Percentiles rank a stretch among this genome's conserved stretches.
These are phyloP conservation scores for Choloepus didactylus DNA, from an alignment of 2,797 vertebrate genomes.

Conservation along the genomic window DNA sequence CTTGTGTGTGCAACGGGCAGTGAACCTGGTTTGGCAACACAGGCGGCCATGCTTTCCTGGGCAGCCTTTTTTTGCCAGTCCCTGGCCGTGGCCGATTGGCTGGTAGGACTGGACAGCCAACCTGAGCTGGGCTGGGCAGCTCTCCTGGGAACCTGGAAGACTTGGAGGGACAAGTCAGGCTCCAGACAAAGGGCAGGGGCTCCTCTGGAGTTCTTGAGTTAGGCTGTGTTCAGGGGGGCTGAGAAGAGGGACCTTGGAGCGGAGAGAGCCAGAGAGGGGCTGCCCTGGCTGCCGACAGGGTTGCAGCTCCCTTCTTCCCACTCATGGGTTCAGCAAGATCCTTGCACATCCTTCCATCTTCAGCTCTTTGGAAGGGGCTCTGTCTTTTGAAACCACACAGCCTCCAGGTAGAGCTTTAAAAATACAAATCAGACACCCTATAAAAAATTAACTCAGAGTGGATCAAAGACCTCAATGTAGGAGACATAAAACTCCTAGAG, in stretches of 20 bases:
- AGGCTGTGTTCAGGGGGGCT: background rate
- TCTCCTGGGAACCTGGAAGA: background rate
- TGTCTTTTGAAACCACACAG: slow-evolving; percentile 40
- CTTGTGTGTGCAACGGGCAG: too few relatives aligned
- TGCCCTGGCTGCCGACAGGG: background rate
- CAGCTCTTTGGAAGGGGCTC: slow-evolving; percentile 18
- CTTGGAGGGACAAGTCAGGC: background rate
- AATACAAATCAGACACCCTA: slow-evolving; percentile 8
- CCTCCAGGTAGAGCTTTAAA: slow-evolving; percentile 23
- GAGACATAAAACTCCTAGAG: too few relatives aligned
- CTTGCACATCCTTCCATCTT: background rate
- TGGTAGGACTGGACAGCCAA: background rate
- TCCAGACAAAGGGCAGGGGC: background rate
- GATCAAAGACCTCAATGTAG: too few relatives aligned
- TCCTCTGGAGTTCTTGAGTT: background rate
- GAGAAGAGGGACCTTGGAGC: background rate
- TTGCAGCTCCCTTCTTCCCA: background rate
- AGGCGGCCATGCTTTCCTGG: background rate
- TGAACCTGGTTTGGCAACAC: too few relatives aligned
- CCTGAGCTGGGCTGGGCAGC: background rate
- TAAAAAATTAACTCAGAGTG: too few relatives aligned
- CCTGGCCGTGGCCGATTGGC: background rate
- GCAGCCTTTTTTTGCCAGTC: background rate
- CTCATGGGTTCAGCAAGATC: background rate
- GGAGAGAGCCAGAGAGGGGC: background rate